These are phyloP conservation scores for Melipona beecheii DNA, from an alignment of 2,888 invertebrate species.

Conservation along the genomic window DNA sequence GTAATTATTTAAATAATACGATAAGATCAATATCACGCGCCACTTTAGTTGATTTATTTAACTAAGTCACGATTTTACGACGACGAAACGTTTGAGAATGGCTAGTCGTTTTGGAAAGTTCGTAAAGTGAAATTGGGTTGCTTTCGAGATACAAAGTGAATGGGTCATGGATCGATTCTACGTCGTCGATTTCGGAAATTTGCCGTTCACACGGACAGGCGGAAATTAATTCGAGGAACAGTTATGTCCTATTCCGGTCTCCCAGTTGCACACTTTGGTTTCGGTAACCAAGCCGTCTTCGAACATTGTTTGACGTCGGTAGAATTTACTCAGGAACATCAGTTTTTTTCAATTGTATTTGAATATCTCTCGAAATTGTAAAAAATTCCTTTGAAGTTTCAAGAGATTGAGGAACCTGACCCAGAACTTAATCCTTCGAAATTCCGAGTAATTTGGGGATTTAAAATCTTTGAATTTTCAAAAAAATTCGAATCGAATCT, in stretches of 20 bases:
- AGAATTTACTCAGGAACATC: not conserved
- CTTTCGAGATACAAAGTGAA: not conserved
- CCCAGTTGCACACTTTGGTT: not conserved
- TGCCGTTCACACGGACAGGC: not conserved
- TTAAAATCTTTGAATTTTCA: not conserved
- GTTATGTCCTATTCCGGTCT: slow-evolving; percentile 23
- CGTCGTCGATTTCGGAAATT: slow-evolving; percentile 9
- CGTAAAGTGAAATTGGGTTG: not conserved
- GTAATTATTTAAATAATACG: too few relatives aligned
- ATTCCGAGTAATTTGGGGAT: not conserved
- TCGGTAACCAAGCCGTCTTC: not conserved
- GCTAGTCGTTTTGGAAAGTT: not conserved
- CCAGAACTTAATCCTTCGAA: accelerated
- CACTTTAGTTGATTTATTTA: too few relatives aligned
- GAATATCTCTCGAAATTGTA: not conserved
- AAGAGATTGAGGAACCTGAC: not conserved
- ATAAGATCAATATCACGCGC: too few relatives aligned
- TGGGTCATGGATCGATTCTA: not conserved
- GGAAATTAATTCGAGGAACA: slow-evolving; percentile 31
- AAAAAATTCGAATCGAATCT: not conserved
- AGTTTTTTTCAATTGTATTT: too few relatives aligned
- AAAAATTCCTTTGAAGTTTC: not conserved
- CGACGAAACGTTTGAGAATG: not conserved
- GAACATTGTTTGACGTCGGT: not conserved
- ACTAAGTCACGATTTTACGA: too few relatives aligned